Percentiles rank a stretch among this genome's conserved stretches.
Evolutionary conservation across 2,888 invertebrate genomes (phyloP).

Genomic region (Lasioglossum morio): DNA sequence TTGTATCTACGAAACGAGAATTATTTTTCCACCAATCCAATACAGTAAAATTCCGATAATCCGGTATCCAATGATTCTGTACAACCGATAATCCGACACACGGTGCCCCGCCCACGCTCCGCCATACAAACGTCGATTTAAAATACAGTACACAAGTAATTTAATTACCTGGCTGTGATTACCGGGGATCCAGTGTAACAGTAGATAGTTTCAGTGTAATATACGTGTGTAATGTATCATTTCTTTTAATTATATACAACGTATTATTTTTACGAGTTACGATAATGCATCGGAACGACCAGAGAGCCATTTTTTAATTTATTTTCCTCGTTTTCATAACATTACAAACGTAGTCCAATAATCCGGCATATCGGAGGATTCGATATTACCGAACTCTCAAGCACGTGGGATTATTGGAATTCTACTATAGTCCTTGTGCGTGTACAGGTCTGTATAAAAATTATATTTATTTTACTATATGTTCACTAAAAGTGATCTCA

Average conservation of each 20-base stretch:
- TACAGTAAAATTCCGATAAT: conserved; percentile 18
- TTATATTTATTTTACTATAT: neutral
- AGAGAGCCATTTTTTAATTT: neutral
- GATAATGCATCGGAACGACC: neutral
- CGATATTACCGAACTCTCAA: neutral
- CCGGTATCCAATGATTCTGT: neutral
- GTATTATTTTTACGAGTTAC: neutral
- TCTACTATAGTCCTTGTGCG: neutral
- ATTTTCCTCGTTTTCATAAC: neutral
- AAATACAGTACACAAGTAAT: neutral
- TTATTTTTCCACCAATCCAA: neutral
- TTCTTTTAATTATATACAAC: neutral
- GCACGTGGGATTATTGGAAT: conserved; percentile 2
- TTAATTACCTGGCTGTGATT: neutral
- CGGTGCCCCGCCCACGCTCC: neutral
- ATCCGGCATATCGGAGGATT: neutral
- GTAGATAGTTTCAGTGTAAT: neutral
- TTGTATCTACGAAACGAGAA: neutral
- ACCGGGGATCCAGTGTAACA: neutral
- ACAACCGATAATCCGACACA: neutral
- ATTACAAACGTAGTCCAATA: neutral
- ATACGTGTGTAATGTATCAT: neutral
- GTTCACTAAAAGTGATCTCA: neutral
- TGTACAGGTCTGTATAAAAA: neutral
- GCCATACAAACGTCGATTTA: neutral